phyloP scores from a whole-genome alignment of 2,888 invertebrate genomes.

The Pristionchus maxplancki region DNA sequence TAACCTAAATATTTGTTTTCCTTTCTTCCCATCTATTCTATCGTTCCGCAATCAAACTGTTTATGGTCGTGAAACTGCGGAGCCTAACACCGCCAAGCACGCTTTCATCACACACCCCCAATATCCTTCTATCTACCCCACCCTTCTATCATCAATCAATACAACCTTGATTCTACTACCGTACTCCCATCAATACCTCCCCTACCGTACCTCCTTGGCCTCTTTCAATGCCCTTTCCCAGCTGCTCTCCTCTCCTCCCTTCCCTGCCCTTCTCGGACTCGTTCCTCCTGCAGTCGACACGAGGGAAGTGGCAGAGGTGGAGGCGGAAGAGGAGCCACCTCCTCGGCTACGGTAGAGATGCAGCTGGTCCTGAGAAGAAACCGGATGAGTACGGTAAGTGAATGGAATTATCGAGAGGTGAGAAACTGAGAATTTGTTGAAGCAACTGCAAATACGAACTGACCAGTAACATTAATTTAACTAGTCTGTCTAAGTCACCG shows the following conservation, averaged over 20 bases:
- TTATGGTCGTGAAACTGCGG: neutral
- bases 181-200: too few species aligned
- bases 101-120: too few species aligned
- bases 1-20: neutral
- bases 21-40: neutral
- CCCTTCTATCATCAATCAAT: too few species aligned
- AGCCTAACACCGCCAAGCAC: neutral
- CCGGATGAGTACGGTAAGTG: neutral
- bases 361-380: slow-evolving; percentile 28
- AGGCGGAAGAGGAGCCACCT: neutral
- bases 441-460: too few species aligned
- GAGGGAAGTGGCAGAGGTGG: slow-evolving; percentile 1
- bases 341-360: slow-evolving; percentile 1
- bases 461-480: too few species aligned
- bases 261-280: slow-evolving; percentile 4
- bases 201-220: slow-evolving; percentile 40
- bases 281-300: neutral
- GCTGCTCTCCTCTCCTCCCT: slow-evolving; percentile 19
- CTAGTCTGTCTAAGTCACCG: too few species aligned
- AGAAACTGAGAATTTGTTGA: too few species aligned
- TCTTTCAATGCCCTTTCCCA: slow-evolving; percentile 49
- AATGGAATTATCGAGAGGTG: too few species aligned
- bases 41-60: neutral
- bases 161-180: too few species aligned
- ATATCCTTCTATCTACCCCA: too few species aligned